Base-by-base conservation (phyloP, 2,113 vertebrate species). In the Sapayoa aenigma region DNA sequence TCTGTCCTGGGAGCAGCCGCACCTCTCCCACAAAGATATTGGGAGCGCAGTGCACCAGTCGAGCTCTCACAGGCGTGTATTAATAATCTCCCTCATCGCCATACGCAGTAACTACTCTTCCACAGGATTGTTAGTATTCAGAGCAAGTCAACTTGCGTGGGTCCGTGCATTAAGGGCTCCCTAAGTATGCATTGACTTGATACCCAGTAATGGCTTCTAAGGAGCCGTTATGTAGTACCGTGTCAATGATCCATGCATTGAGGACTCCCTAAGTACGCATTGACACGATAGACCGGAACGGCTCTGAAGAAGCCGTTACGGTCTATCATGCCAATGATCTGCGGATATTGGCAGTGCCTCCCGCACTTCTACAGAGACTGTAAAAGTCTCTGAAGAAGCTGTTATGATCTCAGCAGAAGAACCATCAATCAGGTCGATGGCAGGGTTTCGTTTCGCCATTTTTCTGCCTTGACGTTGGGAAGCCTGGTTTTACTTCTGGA, bases 131-230 rank as follows among this genome's bases (percentile, higher is more conserved):
- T 98, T 98, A 97, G 97, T 95, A 98, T 98, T 98, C 97, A 96
- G 97, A 97, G 92, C 92, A 95, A 97, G 97, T 98, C 98, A 97
- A 97, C 96, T 97, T 96, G 96, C 80, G 93, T 97, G 97, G 97
- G 97, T 95, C 97, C 97, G 92, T 94, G 97, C 82, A 72, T 94
- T 98, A 98, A 98, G 97, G 97, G 94, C 97, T 98, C 98, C 98
- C 98, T 96, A 94, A 98, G 98, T 98, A 97, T 98, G 97, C 98
- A 98, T 98, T 98, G 98, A 98, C 98, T 98, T 98, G 98, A 98
- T 98, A 97, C 98, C 97, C 98, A 94, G 89, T 98, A 98, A 98
- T 98, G 97, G 97, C 98, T 98, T 98, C 98, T 98, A 97, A 98
- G 98, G 98, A 98, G 97, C 98, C 97, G 92, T 98, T 98, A 98